phyloP scores from a whole-genome alignment of 2,888 invertebrate species.

The Tipula confusa region DNA sequence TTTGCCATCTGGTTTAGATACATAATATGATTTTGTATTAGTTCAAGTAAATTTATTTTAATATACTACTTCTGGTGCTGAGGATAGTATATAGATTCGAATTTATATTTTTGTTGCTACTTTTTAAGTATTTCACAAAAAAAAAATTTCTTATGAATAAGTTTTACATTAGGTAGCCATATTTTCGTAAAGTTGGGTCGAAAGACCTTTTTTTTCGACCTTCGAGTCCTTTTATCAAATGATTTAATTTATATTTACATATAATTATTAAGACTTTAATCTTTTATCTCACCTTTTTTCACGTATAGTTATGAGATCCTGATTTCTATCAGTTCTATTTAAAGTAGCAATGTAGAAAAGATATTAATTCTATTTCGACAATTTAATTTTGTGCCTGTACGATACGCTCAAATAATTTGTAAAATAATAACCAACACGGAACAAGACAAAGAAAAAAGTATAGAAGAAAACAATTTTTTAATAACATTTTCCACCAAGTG shows the following conservation, averaged over 20 bases:
- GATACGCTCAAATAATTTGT: not conserved
- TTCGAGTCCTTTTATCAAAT: not conserved
- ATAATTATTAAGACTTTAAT: constrained; percentile 25
- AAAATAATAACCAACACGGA: not conserved
- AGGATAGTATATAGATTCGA: not conserved
- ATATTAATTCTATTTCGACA: not conserved
- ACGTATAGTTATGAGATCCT: not conserved
- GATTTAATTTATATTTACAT: constrained; percentile 12
- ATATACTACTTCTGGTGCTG: not conserved
- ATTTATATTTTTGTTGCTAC: not conserved
- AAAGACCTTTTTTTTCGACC: not conserved
- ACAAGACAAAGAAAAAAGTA: not conserved
- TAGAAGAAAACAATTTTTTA: constrained; percentile 3
- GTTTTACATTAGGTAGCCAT: not conserved
- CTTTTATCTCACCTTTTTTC: not conserved
- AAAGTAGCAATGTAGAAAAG: not conserved
- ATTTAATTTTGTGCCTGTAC: not conserved
- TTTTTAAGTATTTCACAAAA: not conserved
- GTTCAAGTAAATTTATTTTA: constrained; percentile 25
- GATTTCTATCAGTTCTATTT: not conserved
- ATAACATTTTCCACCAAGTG: constrained; percentile 25
- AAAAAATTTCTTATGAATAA: not conserved
- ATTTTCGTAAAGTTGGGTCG: not conserved
- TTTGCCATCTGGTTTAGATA: not conserved
- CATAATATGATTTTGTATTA: not conserved